phyloP scores from a whole-genome alignment of 2,888 invertebrate species.

The Drosophila anomalata region DNA sequence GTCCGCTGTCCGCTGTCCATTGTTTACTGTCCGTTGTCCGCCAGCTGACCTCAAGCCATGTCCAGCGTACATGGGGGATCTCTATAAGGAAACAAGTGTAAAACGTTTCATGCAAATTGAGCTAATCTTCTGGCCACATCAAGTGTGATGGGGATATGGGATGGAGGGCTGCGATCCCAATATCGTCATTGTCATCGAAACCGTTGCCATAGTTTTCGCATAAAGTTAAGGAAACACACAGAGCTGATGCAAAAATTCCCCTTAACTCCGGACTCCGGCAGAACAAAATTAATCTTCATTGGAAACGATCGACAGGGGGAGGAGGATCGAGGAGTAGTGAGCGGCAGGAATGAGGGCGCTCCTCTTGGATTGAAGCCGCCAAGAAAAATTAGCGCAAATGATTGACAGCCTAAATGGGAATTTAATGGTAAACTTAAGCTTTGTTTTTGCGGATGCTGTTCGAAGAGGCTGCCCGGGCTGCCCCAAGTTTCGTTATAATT shows the following conservation, averaged over 20 bases:
- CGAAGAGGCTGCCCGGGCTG: slow-evolving; percentile 11
- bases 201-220: slow-evolving; percentile 61
- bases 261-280: slow-evolving; percentile 55
- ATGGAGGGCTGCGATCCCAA: slow-evolving; percentile 10
- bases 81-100: slow-evolving; percentile 71
- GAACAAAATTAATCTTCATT: slow-evolving; percentile 78
- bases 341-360: slow-evolving; percentile 11
- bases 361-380: slow-evolving; percentile 44
- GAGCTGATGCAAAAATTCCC: slow-evolving; percentile 53
- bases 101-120: slow-evolving; percentile 73
- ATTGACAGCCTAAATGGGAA: slow-evolving; percentile 83
- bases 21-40: slow-evolving; percentile 31
- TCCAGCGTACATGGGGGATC: slow-evolving; percentile 36
- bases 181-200: slow-evolving; percentile 13
- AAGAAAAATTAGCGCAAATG: slow-evolving; percentile 80
- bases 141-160: slow-evolving; percentile 24
- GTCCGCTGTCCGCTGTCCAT: slow-evolving; percentile 31
- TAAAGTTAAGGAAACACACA: slow-evolving; percentile 26
- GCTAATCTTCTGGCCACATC: slow-evolving; percentile 60
- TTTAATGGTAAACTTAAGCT: slow-evolving; percentile 80
- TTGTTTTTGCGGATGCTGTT: slow-evolving; percentile 39
- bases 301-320: slow-evolving; percentile 76
- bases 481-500: slow-evolving; percentile 59
- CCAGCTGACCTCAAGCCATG: slow-evolving; percentile 46
- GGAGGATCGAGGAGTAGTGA: slow-evolving; percentile 34